phyloP scores from a whole-genome alignment of 2,113 vertebrate species.

The Marmota flaviventris region DNA sequence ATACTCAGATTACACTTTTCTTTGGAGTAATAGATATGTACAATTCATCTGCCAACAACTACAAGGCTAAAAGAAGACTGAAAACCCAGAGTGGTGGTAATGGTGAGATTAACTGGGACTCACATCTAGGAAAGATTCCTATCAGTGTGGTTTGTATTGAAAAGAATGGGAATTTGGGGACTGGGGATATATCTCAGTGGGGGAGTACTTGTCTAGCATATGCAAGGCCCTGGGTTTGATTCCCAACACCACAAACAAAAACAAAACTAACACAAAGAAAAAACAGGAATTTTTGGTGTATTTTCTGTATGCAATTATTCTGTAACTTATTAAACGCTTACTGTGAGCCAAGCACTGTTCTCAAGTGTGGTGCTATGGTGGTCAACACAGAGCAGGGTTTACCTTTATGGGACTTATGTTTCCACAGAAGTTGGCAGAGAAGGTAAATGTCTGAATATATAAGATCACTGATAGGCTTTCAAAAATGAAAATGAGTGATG shows the following conservation, averaged over 20 bases:
- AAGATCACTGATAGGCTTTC: not conserved
- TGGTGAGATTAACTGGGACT: not conserved
- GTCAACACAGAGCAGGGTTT: not conserved
- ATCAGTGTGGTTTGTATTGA: conserved; percentile 27
- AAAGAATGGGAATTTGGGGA: not conserved
- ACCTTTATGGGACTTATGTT: not conserved
- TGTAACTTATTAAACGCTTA: not conserved
- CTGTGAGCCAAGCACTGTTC: not conserved
- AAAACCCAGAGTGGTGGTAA: not conserved
- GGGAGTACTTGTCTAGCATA: not conserved
- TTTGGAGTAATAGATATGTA: not conserved
- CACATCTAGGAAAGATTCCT: not conserved
- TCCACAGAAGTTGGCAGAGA: not conserved
- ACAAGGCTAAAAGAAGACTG: not conserved
- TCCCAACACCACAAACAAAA: too few relatives aligned
- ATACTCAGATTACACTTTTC: not conserved
- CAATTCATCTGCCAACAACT: not conserved
- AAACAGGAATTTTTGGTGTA: not conserved
- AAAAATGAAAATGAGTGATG: not conserved
- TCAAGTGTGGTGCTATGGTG: not conserved
- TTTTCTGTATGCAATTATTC: not conserved
- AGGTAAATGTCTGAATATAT: not conserved
- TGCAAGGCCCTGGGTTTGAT: too few relatives aligned
- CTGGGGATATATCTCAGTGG: not conserved
- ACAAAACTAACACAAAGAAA: too few relatives aligned